Evolutionary conservation across 2,888 invertebrate genomes (phyloP), one percentile per base, ranked within the genome.

Genomic region (Pollenia labialis): DNA sequence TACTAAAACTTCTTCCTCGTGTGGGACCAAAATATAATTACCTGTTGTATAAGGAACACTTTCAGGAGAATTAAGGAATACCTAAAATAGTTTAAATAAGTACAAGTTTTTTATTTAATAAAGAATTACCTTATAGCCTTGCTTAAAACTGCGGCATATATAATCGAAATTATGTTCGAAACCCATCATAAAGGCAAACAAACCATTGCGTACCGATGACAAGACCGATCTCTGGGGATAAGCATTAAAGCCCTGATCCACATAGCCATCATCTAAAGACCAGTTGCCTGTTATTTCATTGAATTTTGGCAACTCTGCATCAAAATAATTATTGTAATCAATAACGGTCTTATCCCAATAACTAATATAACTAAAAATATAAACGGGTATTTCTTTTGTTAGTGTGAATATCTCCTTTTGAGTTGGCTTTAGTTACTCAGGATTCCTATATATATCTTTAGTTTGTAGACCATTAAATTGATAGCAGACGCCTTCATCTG

Each of bases 81-180:
- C 91, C 92, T 92, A 50, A 80, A 71, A 40, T 40, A 11, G 42
- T 32, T 46, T 23, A 56, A n/a, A 18, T n/a, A n/a, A n/a, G n/a
- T n/a, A n/a, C n/a, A n/a, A n/a, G n/a, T n/a, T n/a, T n/a, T 1
- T 2, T 32, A 8, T 14, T 64, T 44, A 32, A n/a, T 42, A 7
- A 2, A 2, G 0, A 46, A 87, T 42, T 58, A 92, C 92, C 94
- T 96, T 96, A 89, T 95, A 96, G 40, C 96, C 96, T 93, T 96
- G 96, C 4, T 96, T 95, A 2, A 96, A 95, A 7, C 96, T 96
- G 88, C 95, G 94, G 90, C 96, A 96, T 42, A 96, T 93, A 90
- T 95, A 96, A 90, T 96, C 96, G 75, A 96, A 93, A 90, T 96
- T 96, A 46, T 94, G 93, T 87, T 94, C 93, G 85, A 94, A 94